phyloP scores from a whole-genome alignment of 2,888 invertebrate genomes.

The Zhengitettix transpicula region DNA sequence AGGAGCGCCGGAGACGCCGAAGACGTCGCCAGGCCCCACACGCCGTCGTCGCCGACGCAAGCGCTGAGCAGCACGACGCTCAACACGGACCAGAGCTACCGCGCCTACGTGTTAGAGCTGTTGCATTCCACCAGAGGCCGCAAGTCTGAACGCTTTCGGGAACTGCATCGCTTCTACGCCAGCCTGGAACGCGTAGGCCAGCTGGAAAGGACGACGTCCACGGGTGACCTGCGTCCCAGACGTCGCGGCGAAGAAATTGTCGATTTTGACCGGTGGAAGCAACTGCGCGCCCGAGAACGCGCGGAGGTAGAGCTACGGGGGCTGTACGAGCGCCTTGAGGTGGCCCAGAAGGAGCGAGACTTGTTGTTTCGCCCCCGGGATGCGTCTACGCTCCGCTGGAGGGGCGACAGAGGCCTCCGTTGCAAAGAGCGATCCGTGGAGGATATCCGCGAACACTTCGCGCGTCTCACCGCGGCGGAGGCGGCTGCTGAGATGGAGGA shows the following conservation, averaged over 20 bases:
- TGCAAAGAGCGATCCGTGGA: slow-evolving; percentile 77
- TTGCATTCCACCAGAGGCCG: slow-evolving; percentile 34
- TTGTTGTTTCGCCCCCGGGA: slow-evolving; percentile 66
- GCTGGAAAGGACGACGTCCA: slow-evolving; percentile 59
- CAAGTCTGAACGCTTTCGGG: slow-evolving; percentile 65
- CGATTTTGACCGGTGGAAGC: slow-evolving; percentile 77
- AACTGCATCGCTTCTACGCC: slow-evolving; percentile 69
- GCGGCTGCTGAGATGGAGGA: slow-evolving; percentile 21
- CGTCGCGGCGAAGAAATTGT: slow-evolving; percentile 63
- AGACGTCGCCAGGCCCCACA: slow-evolving; percentile 16
- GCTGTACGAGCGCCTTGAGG: slow-evolving; percentile 57
- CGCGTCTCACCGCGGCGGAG: slow-evolving; percentile 32
- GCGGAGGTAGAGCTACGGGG: slow-evolving; percentile 67
- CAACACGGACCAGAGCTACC: slow-evolving; percentile 37
- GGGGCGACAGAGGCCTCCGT: slow-evolving; percentile 52
- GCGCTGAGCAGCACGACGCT: slow-evolving; percentile 31
- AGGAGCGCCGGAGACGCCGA: slow-evolving; percentile 50
- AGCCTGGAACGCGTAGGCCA: slow-evolving; percentile 72
- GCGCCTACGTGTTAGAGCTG: slow-evolving; percentile 47
- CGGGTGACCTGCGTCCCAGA: slow-evolving; percentile 49
- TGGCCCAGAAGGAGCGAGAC: slow-evolving; percentile 66
- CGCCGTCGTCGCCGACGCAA: slow-evolving; percentile 21
- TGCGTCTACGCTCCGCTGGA: slow-evolving; percentile 59
- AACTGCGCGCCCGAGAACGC: slow-evolving; percentile 57
- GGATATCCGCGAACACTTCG: slow-evolving; percentile 63